Conservation (phyloP, 2,113 vertebrate species). For the Saccopteryx leptura region DNA sequence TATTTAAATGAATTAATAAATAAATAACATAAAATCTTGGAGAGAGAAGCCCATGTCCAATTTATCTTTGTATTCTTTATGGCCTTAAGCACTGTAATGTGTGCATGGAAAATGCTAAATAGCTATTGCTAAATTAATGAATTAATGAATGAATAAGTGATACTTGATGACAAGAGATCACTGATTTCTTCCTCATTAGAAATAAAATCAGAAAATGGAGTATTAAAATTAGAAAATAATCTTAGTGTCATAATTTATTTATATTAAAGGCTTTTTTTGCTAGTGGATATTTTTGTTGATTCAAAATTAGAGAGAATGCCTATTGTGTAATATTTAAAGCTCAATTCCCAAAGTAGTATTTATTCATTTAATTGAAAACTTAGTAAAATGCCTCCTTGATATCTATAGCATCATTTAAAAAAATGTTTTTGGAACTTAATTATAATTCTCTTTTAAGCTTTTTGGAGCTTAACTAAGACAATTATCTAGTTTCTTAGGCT, state of each 20-base stretch:
- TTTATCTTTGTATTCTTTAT: background rate
- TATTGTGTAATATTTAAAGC: background rate
- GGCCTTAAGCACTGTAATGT: background rate
- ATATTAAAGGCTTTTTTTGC: background rate
- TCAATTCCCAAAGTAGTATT: background rate
- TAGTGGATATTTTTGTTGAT: constrained; percentile 2
- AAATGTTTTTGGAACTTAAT: background rate
- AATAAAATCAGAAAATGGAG: background rate
- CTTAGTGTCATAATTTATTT: background rate
- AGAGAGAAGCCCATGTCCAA: background rate
- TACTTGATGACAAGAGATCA: background rate
- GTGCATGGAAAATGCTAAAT: background rate
- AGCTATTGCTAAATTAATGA: background rate
- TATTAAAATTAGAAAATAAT: constrained; percentile 56
- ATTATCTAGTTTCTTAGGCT: background rate
- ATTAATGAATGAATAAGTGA: background rate
- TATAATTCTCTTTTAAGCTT: constrained; percentile 46
- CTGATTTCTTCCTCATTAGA: background rate
- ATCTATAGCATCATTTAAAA: background rate
- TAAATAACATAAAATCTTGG: background rate
- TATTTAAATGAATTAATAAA: background rate
- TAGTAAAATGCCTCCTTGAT: background rate
- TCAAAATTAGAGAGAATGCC: background rate
- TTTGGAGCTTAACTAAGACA: background rate
- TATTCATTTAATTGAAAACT: constrained; percentile 11